Percentiles rank a stretch among this genome's conserved stretches.
Evolutionary conservation across 2,113 vertebrate species (phyloP).

Genomic region (Hyaena hyaena): DNA sequence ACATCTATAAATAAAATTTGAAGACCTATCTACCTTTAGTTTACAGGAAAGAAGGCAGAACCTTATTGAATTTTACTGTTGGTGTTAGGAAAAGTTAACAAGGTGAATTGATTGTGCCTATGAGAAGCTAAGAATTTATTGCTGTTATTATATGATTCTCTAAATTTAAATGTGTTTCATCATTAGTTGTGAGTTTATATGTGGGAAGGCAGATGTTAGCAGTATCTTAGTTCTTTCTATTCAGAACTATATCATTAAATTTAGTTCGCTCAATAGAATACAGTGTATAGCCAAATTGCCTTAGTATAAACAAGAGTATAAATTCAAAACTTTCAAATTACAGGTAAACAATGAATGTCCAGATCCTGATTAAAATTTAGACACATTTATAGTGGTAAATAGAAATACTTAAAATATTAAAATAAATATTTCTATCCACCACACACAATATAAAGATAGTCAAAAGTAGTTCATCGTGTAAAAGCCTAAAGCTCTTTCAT

Average conservation of each 20-base stretch:
- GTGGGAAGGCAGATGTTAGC: conserved; percentile 20
- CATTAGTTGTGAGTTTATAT: neutral
- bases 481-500: neutral
- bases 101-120: conserved; percentile 51
- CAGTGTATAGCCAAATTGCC: neutral
- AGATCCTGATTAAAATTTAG: neutral
- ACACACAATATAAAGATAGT: neutral
- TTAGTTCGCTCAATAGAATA: conserved; percentile 13
- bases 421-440: neutral
- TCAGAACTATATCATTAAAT: neutral
- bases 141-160: conserved; percentile 15
- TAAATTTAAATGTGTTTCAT: conserved; percentile 54
- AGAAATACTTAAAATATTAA: conserved; percentile 23
- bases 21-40: neutral
- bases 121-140: conserved; percentile 50
- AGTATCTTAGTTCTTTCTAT: neutral
- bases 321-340: neutral
- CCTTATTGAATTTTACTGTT: conserved; percentile 53
- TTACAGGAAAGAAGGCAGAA: conserved; percentile 44
- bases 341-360: neutral
- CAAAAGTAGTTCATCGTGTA: neutral
- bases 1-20: conserved; percentile 36
- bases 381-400: neutral
- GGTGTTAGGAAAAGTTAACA: conserved; percentile 41
- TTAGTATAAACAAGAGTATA: neutral